phyloP scores from a whole-genome alignment of 30 jellyfish, hydroid and myxozoan genomes.

The Chrysaora quinquecirrha region DNA sequence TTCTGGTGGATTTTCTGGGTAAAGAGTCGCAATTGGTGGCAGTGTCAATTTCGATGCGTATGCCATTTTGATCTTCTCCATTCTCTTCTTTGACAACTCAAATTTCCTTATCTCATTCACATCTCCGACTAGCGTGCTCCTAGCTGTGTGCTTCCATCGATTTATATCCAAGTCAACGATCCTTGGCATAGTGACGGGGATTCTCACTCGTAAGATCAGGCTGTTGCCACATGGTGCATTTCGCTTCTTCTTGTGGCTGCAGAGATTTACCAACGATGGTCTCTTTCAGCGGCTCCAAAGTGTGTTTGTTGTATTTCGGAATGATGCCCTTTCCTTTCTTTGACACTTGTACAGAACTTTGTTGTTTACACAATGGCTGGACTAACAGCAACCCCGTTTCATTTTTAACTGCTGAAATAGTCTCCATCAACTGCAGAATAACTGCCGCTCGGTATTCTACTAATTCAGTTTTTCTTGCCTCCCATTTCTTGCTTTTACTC shows the following conservation, averaged over 20 bases:
- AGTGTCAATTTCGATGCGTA: constrained; percentile 52
- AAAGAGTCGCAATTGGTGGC: constrained; percentile 80
- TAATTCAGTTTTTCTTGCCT: constrained; percentile 50
- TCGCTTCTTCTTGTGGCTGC: constrained; percentile 24
- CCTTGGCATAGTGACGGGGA: constrained; percentile 48
- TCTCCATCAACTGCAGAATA: constrained; percentile 35
- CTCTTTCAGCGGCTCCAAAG: constrained; percentile 12
- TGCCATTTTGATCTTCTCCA: constrained; percentile 57
- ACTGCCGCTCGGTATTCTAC: constrained; percentile 42
- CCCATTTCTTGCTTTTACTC: constrained; percentile 59
- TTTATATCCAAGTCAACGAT: constrained; percentile 74
- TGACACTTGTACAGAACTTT: background rate
- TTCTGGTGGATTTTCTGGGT: constrained; percentile 74
- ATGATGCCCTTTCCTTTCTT: background rate
- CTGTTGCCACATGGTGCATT: constrained; percentile 57
- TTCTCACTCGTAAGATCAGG: constrained; percentile 8
- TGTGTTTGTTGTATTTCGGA: constrained; percentile 7
- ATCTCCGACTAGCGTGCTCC: constrained; percentile 30
- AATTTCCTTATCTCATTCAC: constrained; percentile 5
- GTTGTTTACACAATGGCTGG: constrained; percentile 35
- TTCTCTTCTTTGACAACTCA: constrained; percentile 24
- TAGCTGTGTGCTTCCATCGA: constrained; percentile 70
- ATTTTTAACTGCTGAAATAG: constrained; percentile 39
- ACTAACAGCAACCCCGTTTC: constrained; percentile 70
- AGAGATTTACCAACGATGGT: constrained; percentile 35